phyloP scores from a whole-genome alignment of 37 sponge, comb jelly and placozoan species.

The Mnemiopsis leidyi region DNA sequence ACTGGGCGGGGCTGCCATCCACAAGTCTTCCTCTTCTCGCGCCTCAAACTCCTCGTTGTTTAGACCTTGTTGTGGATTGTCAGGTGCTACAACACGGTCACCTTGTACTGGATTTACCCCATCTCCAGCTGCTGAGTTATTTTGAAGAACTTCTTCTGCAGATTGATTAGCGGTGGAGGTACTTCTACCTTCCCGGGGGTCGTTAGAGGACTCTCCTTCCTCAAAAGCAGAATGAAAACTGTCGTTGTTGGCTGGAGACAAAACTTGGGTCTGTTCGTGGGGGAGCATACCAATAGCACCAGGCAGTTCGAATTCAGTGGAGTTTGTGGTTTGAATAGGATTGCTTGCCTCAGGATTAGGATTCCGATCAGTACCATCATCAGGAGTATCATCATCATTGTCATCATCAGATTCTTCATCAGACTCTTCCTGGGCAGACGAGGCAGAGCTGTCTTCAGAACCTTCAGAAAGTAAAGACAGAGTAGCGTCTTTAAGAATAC shows the following conservation, averaged over 20 bases:
- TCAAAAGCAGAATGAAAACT: background rate
- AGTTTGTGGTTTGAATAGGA: background rate
- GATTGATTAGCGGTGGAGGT: background rate
- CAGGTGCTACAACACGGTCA: background rate
- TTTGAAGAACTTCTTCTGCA: background rate
- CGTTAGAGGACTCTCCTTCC: background rate
- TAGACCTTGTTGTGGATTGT: background rate
- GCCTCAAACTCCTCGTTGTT: constrained; percentile 30
- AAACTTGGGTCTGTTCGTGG: background rate
- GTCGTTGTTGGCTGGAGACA: background rate
- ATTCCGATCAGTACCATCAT: background rate
- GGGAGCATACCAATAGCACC: background rate
- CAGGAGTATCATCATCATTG: background rate
- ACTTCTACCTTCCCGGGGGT: background rate
- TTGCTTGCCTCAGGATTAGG: background rate
- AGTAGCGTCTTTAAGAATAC: background rate
- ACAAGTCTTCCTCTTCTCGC: constrained; percentile 43
- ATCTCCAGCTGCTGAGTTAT: background rate
- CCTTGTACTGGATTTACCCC: background rate
- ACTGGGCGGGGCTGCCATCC: constrained; percentile 48
- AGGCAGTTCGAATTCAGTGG: background rate
- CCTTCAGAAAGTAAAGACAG: background rate
- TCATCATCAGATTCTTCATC: constrained; percentile 12
- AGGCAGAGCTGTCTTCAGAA: background rate
- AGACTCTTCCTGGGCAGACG: background rate